Conservation (phyloP, 2,888 invertebrate genomes). For the Geophilus truncorum region DNA sequence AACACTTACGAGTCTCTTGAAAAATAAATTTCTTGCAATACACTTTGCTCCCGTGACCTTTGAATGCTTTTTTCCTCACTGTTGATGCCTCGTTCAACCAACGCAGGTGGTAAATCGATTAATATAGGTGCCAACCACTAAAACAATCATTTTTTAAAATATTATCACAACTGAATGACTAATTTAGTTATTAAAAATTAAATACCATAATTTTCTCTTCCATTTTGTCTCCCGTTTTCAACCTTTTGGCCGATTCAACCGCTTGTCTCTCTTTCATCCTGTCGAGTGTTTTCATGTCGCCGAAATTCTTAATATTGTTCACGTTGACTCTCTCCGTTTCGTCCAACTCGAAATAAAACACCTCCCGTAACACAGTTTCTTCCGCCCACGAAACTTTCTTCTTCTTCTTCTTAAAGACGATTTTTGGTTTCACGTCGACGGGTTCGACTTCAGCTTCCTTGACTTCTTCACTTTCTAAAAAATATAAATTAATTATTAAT, state of each 20-base stretch:
- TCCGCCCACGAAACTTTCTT: slow-evolving; percentile 76
- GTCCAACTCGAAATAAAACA: slow-evolving; percentile 88
- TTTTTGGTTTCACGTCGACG: slow-evolving; percentile 2
- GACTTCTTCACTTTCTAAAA: background rate
- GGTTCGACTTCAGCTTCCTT: background rate
- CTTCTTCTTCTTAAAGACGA: slow-evolving; percentile 55
- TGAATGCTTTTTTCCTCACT: slow-evolving; percentile 84
- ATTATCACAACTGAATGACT: background rate
- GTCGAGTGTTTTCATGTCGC: slow-evolving; percentile 86
- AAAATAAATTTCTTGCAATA: slow-evolving; percentile 56
- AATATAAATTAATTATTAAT: background rate
- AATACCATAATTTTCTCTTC: slow-evolving; percentile 63
- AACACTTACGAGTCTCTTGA: slow-evolving; percentile 42
- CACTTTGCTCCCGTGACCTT: slow-evolving; percentile 76
- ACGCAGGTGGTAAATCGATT: slow-evolving; percentile 54
- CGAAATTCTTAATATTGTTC: slow-evolving; percentile 70
- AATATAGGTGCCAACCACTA: slow-evolving; percentile 67
- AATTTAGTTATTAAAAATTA: slow-evolving; percentile 11
- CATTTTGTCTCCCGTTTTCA: slow-evolving; percentile 58
- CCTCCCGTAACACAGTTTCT: slow-evolving; percentile 70
- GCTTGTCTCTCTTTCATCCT: slow-evolving; percentile 65
- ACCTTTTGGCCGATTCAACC: slow-evolving; percentile 35
- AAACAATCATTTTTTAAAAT: background rate
- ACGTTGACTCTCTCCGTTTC: slow-evolving; percentile 95
- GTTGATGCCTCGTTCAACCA: slow-evolving; percentile 53